phyloP scores from a whole-genome alignment of 2,888 invertebrate species.

The Brenthis hecate region DNA sequence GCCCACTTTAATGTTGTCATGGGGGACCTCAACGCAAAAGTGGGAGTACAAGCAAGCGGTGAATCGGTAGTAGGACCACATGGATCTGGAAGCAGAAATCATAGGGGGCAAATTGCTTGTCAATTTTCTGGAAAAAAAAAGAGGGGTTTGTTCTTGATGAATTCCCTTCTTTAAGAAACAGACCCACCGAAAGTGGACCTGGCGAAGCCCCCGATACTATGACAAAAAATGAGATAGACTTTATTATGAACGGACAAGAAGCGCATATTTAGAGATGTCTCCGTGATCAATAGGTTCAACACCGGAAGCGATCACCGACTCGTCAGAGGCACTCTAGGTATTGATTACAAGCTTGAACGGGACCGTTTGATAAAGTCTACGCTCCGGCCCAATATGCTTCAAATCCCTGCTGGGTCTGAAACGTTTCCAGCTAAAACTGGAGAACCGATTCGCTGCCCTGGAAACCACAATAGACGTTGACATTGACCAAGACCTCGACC shows the following conservation, averaged over 20 bases:
- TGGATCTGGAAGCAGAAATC: no score
- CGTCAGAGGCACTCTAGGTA: no score
- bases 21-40: no score
- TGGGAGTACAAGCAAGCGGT: no score
- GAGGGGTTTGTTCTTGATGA: constrained; percentile 23
- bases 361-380: constrained; percentile 20
- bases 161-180: constrained; percentile 31
- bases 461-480: constrained; percentile 13
- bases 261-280: constrained; percentile 28
- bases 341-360: neutral
- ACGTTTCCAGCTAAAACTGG: constrained; percentile 22
- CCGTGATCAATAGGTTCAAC: constrained; percentile 29
- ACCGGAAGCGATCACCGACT: constrained; percentile 12
- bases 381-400: constrained; percentile 16
- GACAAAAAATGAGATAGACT: constrained; percentile 30
- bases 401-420: neutral
- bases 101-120: no score
- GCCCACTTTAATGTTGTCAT: no score
- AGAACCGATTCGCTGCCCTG: constrained; percentile 24
- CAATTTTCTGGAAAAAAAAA: constrained; percentile 12
- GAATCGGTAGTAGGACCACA: no score
- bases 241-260: constrained; percentile 25
- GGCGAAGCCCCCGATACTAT: constrained; percentile 18
- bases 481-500: no score
- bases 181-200: constrained; percentile 21